Conservation (phyloP, 2,888 invertebrate species). For the Mellilla xanthometata region DNA sequence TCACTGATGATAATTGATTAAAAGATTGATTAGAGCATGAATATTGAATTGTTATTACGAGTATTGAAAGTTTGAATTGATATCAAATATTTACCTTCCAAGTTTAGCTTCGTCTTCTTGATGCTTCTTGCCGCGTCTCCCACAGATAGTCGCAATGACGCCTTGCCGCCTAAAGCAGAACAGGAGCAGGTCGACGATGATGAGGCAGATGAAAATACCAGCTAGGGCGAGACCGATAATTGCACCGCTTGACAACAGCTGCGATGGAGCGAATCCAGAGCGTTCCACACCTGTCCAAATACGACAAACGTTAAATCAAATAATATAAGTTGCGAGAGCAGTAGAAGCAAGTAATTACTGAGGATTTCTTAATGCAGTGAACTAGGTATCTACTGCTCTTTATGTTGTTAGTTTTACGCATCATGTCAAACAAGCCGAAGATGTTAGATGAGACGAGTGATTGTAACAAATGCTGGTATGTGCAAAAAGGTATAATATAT, state of each 20-base stretch:
- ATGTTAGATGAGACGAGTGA: slow-evolving; percentile 72
- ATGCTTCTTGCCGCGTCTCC: slow-evolving; percentile 85
- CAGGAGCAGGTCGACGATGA: slow-evolving; percentile 93
- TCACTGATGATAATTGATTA: slow-evolving; percentile 36
- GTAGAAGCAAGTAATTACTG: slow-evolving; percentile 51
- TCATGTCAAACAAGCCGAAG: slow-evolving; percentile 68
- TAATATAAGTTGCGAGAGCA: slow-evolving; percentile 47
- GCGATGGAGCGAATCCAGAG: slow-evolving; percentile 72
- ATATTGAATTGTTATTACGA: slow-evolving; percentile 7
- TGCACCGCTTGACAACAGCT: slow-evolving; percentile 86
- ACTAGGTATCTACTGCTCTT: slow-evolving; percentile 62
- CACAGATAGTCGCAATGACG: slow-evolving; percentile 86
- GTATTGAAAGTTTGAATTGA: too few species aligned
- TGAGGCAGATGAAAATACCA: slow-evolving; percentile 89
- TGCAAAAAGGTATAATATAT: slow-evolving; percentile 16
- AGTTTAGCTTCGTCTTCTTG: slow-evolving; percentile 92
- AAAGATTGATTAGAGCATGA: slow-evolving; percentile 28
- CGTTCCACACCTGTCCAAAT: slow-evolving; percentile 69
- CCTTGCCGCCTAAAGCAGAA: slow-evolving; percentile 86
- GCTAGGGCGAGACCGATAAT: slow-evolving; percentile 94
- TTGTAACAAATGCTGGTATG: slow-evolving; percentile 62
- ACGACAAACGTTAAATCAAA: slow-evolving; percentile 31
- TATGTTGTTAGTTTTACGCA: slow-evolving; percentile 69
- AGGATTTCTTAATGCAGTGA: slow-evolving; percentile 26
- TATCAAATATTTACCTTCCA: slow-evolving; percentile 85